Base-by-base conservation (phyloP, 2,888 invertebrate species). In the Cephonodes hylas region DNA sequence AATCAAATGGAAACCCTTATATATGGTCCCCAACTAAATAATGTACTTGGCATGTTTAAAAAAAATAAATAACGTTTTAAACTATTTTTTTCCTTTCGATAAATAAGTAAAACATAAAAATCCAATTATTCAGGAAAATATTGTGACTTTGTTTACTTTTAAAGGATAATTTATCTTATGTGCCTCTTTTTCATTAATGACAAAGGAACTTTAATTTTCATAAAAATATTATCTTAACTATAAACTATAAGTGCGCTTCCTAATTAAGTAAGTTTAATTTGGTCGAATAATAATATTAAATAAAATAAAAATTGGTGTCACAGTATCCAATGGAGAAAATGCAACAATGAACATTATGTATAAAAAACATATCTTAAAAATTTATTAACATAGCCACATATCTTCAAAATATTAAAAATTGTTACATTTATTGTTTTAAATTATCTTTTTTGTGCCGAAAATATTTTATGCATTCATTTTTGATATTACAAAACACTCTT, bases 131-230 rank as follows among this genome's bases (percentile, higher is more conserved):
- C 8, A n/a, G n/a, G n/a, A n/a, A n/a, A n/a, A n/a, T n/a, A n/a
- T n/a, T n/a, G n/a, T n/a, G n/a, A n/a, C n/a, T n/a, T n/a, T n/a
- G n/a, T n/a, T 38, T 10, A 38, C 34, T 38, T 38, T 5, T n/a
- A 38, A n/a, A n/a, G 13, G 38, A 2, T 38, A 38, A n/a, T n/a
- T n/a, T n/a, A n/a, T n/a, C n/a, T 38, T 38, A n/a, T n/a, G 38
- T 20, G 44, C 10, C 44, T 44, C 20, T 8, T 18, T 44, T 44
- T 8, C 7, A 53, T 31, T 31, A n/a, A n/a, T n/a, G 31, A 53
- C 3, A 53, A 31, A 53, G 53, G 53, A 53, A 53, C 53, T 31
- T 53, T 18, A 27, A 48, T 48, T 53, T 53, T 53, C 18, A 53
- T 31, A 53, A 1, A 18, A 18, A 20, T 44, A 44, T 10, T 20